Base-by-base conservation (phyloP, 2,888 invertebrate genomes). In the Cheilosia impressa region DNA sequence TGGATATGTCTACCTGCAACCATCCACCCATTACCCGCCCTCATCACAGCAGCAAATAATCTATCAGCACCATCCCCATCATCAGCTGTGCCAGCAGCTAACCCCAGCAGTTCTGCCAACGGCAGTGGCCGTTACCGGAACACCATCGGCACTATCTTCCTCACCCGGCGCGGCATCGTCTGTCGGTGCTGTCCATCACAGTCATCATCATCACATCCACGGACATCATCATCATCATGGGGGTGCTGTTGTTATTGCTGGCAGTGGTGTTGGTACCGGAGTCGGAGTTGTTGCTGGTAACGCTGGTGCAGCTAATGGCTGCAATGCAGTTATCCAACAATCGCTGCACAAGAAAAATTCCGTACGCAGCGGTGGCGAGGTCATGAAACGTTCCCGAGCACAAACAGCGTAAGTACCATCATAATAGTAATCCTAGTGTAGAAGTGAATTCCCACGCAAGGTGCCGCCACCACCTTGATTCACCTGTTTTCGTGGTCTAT, bases 301-400 rank as follows among this genome's bases (percentile, higher is more conserved):
- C 53, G 88, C 88, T 13, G 88, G 88, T 5, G 87, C 89, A 45
- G 88, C 88, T 13, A 88, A 89, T 34, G 88, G 89, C 19, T 88
- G 89, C 63, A 83, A 88, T 53, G 75, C 87, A 34, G 88, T 89
- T 73, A 87, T 89, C 22, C 90, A 90, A 68, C 94, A 94, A 89
- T 93, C 93, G 65, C 91, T 94, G 88, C 94, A 94, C 90, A 95
- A 95, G 90, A 95, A 95, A 90, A 94, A 94, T 71, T 94, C 95
- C 27, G 93, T 95, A 55, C 93, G 95, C 76, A 95, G 93, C 89
- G 91, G 93, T 87, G 94, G 94, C 68, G 95, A 95, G 90, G 94
- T 95, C 69, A 91, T 95, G 88, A 95, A 95, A 90, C 93, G 95
- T 85, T 94, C 94, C 88, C 93, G 95, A 90, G 94, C 95, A 88